Evolutionary conservation across 2,113 vertebrate genomes (phyloP), one percentile per base, ranked within the genome.

Genomic region (Rhabdornis inornatus): DNA sequence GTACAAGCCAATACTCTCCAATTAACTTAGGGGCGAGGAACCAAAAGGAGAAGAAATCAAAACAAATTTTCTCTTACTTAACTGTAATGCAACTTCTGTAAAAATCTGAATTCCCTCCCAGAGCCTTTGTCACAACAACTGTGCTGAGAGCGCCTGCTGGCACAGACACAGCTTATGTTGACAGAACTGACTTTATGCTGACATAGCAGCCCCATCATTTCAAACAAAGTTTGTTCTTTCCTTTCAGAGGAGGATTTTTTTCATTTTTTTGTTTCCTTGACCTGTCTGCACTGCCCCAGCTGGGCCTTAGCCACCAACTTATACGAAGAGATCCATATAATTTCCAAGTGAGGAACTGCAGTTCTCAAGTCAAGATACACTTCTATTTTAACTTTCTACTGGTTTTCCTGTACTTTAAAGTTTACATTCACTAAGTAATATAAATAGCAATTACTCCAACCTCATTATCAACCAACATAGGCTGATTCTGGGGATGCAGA

Each of bases 161-260:
- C 92, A 92, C 49, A 65, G 37, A 70, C 83, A 82, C 28, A 40
- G 70, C 33, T 69, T 24, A 9, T 42, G 66, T 35, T 6, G 7
- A 91, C 90, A 93, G 75, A 86, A 84, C 66, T 30, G 82, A 50
- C 75, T 77, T 92, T 61, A 87, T 88, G 94, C 94, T 96, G 94
- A 96, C 75, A 69, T 0, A 42, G 55, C 59, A 69, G 76, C 8
- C 50, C 63, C 59, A 83, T 49, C 23, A 61, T 39, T 82, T 91
- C 87, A 91, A 91, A 84, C 28, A 68, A 89, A 94, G 49, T 89
- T 71, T 35, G 42, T 55, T 88, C 65, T 45, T 63, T 31, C 39
- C 75, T 83, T 89, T 75, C 76, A 86, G 33, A 70, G 47, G 25
- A 22, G 33, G 59, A 31, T 83, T 68, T 88, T 70, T 76, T 77